These are phyloP conservation scores for Alosa sapidissima DNA, from an alignment of 2,797 vertebrate species.

Conservation along the genomic window DNA sequence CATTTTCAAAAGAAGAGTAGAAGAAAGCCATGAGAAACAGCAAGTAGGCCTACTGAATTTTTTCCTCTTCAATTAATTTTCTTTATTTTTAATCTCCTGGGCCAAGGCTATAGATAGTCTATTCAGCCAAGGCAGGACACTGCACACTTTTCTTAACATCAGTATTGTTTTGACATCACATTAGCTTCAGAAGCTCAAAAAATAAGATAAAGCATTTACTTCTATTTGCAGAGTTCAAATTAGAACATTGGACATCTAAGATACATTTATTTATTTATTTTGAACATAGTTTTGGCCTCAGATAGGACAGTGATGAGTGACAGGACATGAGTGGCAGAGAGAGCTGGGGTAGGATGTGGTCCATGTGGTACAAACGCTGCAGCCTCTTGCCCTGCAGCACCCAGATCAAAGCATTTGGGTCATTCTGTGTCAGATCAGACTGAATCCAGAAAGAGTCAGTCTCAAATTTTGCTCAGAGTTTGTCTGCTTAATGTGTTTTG, in stretches of 20 bases:
- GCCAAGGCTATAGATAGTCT: no score
- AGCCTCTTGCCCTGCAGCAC: no score
- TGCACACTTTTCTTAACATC: no score
- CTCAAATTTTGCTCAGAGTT: not conserved
- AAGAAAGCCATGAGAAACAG: not conserved
- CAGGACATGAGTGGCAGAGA: no score
- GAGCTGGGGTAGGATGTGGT: no score
- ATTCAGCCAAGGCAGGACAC: no score
- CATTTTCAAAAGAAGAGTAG: slow-evolving; percentile 36
- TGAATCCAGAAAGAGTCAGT: no score
- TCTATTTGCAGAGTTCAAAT: not conserved
- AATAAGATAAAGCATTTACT: not conserved
- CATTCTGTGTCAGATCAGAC: no score
- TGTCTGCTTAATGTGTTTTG: not conserved
- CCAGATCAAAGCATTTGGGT: no score
- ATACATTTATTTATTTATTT: not conserved
- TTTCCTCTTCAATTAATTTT: not conserved
- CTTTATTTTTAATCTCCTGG: not conserved
- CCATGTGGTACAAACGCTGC: no score
- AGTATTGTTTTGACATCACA: not conserved
- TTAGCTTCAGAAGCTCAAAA: not conserved
- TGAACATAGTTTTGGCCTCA: no score
- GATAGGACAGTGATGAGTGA: no score
- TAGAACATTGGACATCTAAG: not conserved
- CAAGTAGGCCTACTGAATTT: slow-evolving; percentile 25